Evolutionary conservation across 1,140 invertebrate genomes (phyloP), one percentile per base, ranked within the genome.

Genomic region (Daktulosphaira vitifoliae): DNA sequence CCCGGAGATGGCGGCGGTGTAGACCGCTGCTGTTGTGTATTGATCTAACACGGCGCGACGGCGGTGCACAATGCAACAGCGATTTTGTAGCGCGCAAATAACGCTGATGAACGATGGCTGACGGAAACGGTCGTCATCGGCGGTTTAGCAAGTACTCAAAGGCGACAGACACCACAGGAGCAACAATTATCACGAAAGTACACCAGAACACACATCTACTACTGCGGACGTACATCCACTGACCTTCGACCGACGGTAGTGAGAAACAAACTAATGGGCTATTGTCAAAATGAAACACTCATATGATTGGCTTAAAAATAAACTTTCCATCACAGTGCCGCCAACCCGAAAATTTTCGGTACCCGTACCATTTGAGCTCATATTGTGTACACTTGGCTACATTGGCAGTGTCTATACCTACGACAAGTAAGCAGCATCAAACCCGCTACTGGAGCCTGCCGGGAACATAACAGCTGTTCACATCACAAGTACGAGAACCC

Each of bases 221-320:
- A 15, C 42, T 62, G 6, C 25, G 42, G 56, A 62, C 18, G 56
- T 29, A 62, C 42, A 62, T 62, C 56, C 66, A 66, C 52, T 66
- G 66, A 66, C 66, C 66, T 66, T 66, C 66, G 66, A 53, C 54
- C 66, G 44, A 66, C 66, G 48, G 54, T 33, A 59, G 66, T 66
- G 37, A 49, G 66, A 66, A 66, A 59, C 66, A 66, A 66, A 66
- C 66, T 66, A 66, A 66, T 59, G 56, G 54, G 66, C 66, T 66
- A 59, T 66, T 66, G 66, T 66, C 66, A 66, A 66, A 59, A 62
- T n/a, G 46, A 56, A 59, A 51, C 26, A 23, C 53, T 66, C 42
- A 62, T 66, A 54, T 66, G 66, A 66, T 66, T 66, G 66, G 66
- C 66, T 66, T 48, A 59, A 56, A 50, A 66, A 54, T 59, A 66